A percentile compares a stretch with the other conserved stretches of the same genome.
Evolutionary conservation across 2,888 invertebrate species (phyloP).

Genomic region (Hetaerina titia): DNA sequence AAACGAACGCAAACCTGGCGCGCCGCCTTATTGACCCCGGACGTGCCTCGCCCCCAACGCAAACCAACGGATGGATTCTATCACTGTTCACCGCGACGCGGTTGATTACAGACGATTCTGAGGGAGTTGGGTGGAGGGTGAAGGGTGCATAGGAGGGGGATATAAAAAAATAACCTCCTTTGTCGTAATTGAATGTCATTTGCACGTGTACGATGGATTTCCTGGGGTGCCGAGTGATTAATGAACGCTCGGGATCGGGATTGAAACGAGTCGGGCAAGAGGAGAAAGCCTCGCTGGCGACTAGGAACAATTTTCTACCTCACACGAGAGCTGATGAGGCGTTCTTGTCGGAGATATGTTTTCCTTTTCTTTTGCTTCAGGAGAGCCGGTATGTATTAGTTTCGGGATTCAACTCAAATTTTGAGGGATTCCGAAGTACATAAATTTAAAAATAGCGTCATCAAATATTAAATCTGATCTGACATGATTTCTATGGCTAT

Average conservation of each 20-base stretch:
- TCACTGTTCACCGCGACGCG: not conserved
- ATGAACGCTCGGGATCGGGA: not conserved
- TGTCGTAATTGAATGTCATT: constrained; percentile 77
- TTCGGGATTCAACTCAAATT: not conserved
- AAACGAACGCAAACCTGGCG: too few species aligned
- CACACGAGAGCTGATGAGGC: not conserved
- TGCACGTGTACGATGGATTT: not conserved
- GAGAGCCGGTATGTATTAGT: not conserved
- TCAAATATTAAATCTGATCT: not conserved
- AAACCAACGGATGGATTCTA: not conserved
- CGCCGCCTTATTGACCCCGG: too few species aligned
- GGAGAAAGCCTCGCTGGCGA: not conserved
- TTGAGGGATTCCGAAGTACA: too few species aligned
- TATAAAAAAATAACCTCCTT: constrained; percentile 74
- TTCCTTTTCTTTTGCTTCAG: not conserved
- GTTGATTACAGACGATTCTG: not conserved
- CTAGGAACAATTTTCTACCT: not conserved
- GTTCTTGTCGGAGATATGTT: not conserved
- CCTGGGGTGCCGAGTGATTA: not conserved
- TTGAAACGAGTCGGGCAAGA: not conserved
- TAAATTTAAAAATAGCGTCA: not conserved
- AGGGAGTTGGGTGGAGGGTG: not conserved
- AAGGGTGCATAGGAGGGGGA: not conserved
- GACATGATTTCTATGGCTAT: too few species aligned
- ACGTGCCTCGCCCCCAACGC: not conserved